These are phyloP conservation scores for Hydractinia echinata DNA, from an alignment of 30 jellyfish, hydroid and myxozoan genomes.

Conservation along the genomic window DNA sequence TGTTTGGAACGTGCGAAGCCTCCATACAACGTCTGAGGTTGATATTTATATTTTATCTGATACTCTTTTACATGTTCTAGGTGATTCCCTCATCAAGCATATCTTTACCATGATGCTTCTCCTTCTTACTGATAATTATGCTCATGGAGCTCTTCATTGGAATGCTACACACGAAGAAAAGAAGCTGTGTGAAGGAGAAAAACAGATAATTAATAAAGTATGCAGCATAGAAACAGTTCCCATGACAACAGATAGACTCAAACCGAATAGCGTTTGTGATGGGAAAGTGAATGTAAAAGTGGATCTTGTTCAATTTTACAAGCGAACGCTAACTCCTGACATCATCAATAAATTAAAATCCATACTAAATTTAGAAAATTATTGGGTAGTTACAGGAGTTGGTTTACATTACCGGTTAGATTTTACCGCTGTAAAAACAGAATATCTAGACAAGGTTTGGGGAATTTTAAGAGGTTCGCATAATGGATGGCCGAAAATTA, in stretches of 20 bases:
- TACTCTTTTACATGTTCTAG: too few relatives aligned
- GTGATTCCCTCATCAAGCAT: constrained; percentile 84
- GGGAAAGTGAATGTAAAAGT: constrained; percentile 35
- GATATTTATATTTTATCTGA: too few relatives aligned
- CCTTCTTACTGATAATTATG: constrained; percentile 50
- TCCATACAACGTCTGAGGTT: too few relatives aligned
- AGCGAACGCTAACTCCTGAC: constrained; percentile 35
- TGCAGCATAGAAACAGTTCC: constrained; percentile 78
- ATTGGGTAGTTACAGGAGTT: constrained; percentile 69
- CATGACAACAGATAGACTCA: constrained; percentile 32
- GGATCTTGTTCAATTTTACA: constrained; percentile 50
- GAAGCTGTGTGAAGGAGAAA: constrained; percentile 65
- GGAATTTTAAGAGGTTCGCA: constrained; percentile 40
- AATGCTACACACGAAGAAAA: constrained; percentile 42
- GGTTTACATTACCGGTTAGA: constrained; percentile 79
- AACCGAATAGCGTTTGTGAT: constrained; percentile 38
- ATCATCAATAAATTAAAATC: constrained; percentile 26
- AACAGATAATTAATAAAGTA: constrained; percentile 40
- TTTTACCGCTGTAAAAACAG: constrained; percentile 17
- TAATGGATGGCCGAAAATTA: constrained; percentile 71
- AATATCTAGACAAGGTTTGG: constrained; percentile 33
- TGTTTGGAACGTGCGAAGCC: too few relatives aligned
- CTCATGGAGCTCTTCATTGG: constrained; percentile 48
- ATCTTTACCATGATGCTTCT: constrained; percentile 40
- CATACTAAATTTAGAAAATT: constrained; percentile 39